phyloP scores from a whole-genome alignment of 2,888 invertebrate species.

The Lepidocyrtoides sp. region DNA sequence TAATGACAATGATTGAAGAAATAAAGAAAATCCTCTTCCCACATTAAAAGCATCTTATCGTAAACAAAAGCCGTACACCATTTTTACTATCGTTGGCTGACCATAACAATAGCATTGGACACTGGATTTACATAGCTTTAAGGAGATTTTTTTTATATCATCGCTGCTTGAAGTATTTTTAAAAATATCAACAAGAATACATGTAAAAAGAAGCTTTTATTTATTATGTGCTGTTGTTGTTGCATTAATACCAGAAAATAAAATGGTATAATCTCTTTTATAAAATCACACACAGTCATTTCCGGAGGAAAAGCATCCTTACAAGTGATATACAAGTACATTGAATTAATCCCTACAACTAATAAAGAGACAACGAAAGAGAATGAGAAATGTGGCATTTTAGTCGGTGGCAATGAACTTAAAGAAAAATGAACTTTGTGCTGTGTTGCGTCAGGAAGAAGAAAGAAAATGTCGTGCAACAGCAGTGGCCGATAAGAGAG shows the following conservation, averaged over 20 bases:
- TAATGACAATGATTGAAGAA: constrained; percentile 70
- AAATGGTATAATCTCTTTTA: not conserved
- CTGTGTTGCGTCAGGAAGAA: constrained; percentile 10
- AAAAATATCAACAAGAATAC: not conserved
- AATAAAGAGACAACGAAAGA: not conserved
- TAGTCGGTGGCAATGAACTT: constrained; percentile 40
- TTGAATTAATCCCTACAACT: not conserved
- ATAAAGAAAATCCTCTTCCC: constrained; percentile 68
- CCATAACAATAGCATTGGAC: not conserved
- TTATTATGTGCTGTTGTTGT: not conserved
- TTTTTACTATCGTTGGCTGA: not conserved
- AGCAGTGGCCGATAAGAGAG: constrained; percentile 1
- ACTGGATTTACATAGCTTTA: not conserved
- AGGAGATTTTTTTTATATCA: not conserved
- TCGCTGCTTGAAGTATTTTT: not conserved
- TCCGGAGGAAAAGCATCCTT: too few relatives aligned
- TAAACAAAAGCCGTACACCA: constrained; percentile 17
- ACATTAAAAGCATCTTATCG: constrained; percentile 65
- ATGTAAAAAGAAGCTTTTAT: not conserved
- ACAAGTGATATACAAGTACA: too few relatives aligned
- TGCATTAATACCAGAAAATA: not conserved
- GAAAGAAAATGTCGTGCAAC: not conserved
- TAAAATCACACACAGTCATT: too few relatives aligned
- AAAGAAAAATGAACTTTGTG: not conserved
- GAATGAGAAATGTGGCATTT: not conserved